A percentile compares a stretch with the other conserved stretches of the same genome.
Conservation (phyloP, 2,113 vertebrate species). For the Syrmaticus mikado region DNA sequence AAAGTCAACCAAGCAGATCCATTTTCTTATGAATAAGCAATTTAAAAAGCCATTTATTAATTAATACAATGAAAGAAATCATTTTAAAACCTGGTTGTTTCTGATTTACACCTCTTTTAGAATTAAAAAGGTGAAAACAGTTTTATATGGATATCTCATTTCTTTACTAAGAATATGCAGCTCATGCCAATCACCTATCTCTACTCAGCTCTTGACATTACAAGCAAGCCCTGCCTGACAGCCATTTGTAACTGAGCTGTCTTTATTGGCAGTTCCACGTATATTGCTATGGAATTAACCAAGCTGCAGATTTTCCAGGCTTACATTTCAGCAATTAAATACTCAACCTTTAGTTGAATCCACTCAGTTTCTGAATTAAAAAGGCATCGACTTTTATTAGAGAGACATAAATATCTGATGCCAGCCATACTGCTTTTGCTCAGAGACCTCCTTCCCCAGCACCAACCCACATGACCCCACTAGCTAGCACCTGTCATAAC, state of each 20-base stretch:
- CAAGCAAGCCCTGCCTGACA: slow-evolving; percentile 4
- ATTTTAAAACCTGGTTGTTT: neutral
- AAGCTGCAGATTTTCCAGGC: neutral
- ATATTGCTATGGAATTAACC: neutral
- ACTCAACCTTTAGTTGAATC: neutral
- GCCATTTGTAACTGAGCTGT: neutral
- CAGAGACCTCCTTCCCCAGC: neutral
- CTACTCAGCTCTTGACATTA: neutral
- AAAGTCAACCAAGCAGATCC: neutral
- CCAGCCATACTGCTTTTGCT: neutral
- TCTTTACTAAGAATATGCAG: neutral
- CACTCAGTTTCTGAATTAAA: neutral
- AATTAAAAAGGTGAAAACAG: slow-evolving; percentile 5
- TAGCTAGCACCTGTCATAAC: neutral
- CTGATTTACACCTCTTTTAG: neutral
- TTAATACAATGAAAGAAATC: neutral
- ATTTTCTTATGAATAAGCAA: neutral
- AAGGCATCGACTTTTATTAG: neutral
- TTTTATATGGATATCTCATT: neutral
- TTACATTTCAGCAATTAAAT: neutral
- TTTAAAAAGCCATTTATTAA: neutral
- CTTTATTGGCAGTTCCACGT: neutral
- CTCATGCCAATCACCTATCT: neutral
- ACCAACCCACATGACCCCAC: neutral
- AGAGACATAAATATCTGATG: neutral